Evolutionary conservation across 1,140 invertebrate species (phyloP), one percentile per base, ranked within the genome.

Genomic region (Apis florea): DNA sequence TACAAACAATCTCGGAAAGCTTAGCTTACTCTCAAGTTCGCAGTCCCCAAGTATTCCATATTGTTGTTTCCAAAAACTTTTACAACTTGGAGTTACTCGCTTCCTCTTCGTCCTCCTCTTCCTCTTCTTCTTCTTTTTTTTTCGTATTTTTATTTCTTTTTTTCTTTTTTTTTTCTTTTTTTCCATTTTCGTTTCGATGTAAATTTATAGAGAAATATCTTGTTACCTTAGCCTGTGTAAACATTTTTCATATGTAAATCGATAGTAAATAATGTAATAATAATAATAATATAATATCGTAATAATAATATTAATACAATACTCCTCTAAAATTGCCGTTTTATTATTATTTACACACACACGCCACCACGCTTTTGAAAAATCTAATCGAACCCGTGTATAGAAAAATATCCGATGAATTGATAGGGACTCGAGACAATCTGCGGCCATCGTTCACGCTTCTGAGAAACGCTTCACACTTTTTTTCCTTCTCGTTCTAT

Each of bases 351-450:
- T 58, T 59, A 70, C 66, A 70, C 17, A 59, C 66, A 59, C 66
- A 61, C 24, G 59, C 24, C 24, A 61, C 58, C 21, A 51, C 63
- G 40, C 53, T 17, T 77, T 31, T 59, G 76, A 78, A 78, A 78
- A 69, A 69, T 78, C 66, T 69, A n/a, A 51, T 70, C 53, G 49
- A 75, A 75, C 61, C 70, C 49, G 49, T 64, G 49, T 78, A n/a
- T n/a, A 70, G 66, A 78, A 78, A 78, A 78, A 78, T 78, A 78
- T 78, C 67, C 40, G 54, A 78, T 59, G 66, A 70, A 70, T 70
- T 40, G 51, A 68, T 68, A 69, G 13, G 70, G 66, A n/a, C 47
- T 59, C 47, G 66, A 61, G 31, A 70, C 53, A 40, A 40, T 68
- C n/a, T 77, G 51, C 53, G 75, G 64, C 64, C 75, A 58, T 68